phyloP scores from a whole-genome alignment of 2,797 vertebrate genomes.

The Pipistrellus nathusii region DNA sequence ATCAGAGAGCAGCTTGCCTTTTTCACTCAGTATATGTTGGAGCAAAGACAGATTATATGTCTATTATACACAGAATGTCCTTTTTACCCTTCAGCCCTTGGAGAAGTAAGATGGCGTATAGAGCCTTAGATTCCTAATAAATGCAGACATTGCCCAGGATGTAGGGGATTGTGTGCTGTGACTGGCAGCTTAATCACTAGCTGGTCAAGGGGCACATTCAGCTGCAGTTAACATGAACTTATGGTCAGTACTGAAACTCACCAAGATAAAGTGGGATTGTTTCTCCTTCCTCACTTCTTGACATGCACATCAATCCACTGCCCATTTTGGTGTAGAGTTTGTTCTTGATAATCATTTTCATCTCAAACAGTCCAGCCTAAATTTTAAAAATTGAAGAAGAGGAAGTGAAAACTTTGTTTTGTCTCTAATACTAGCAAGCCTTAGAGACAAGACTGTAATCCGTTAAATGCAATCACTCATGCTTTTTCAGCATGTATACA shows the following conservation, averaged over 20 bases:
- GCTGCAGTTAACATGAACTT: neutral
- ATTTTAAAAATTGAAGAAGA: neutral
- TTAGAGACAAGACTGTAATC: neutral
- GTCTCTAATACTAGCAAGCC: neutral
- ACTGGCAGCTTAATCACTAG: neutral
- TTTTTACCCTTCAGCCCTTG: neutral
- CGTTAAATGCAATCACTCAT: neutral
- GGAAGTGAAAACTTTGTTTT: constrained; percentile 1
- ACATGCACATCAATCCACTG: neutral
- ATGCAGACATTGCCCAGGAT: neutral
- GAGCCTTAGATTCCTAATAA: neutral
- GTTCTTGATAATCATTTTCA: constrained; percentile 41
- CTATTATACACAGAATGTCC: neutral
- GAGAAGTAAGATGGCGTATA: neutral
- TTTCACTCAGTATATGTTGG: constrained; percentile 1
- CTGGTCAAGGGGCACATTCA: neutral
- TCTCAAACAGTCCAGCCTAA: neutral
- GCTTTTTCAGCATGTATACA: neutral
- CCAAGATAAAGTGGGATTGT: neutral
- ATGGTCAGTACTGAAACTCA: neutral
- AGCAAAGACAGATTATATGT: constrained; percentile 9
- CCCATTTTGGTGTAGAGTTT: constrained; percentile 37
- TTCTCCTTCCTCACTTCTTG: constrained; percentile 10
- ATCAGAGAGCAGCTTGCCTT: constrained; percentile 2
- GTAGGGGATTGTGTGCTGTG: neutral